Evolutionary conservation across 92 coral and sea anemone genomes (phyloP).

Genomic region (Siderastrea radians): DNA sequence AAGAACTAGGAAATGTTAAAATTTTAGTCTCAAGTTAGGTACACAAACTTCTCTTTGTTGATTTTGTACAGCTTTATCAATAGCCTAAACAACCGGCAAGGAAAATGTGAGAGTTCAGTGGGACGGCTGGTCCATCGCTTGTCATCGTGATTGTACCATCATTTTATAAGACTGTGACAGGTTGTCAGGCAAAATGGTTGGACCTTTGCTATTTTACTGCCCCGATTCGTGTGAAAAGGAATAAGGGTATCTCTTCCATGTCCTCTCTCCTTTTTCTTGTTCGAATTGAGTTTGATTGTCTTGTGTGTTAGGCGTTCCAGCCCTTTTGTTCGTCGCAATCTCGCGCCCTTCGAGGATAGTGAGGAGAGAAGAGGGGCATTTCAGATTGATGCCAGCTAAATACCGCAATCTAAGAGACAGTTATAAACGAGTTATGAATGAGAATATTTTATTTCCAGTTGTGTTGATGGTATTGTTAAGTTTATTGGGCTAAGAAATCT

Average conservation of each 20-base stretch:
- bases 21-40: background rate
- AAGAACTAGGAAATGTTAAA: background rate
- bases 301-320: too few species aligned
- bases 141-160: background rate
- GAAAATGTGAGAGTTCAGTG: background rate
- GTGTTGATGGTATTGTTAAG: background rate
- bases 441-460: conserved; percentile 24
- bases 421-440: background rate
- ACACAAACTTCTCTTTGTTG: background rate
- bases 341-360: too few species aligned
- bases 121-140: background rate
- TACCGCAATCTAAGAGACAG: too few species aligned
- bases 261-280: too few species aligned
- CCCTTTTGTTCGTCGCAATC: too few species aligned
- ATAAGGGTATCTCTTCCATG: too few species aligned
- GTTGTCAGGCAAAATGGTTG: too few species aligned
- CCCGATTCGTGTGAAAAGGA: too few species aligned
- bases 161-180: background rate
- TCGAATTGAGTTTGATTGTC: too few species aligned
- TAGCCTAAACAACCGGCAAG: background rate
- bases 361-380: too few species aligned
- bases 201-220: too few species aligned
- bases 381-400: too few species aligned
- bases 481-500: background rate
- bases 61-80: background rate